Percentiles rank a stretch among this genome's conserved stretches.
Conservation (phyloP, 2,797 vertebrate species). For the Ciconia nigra region DNA sequence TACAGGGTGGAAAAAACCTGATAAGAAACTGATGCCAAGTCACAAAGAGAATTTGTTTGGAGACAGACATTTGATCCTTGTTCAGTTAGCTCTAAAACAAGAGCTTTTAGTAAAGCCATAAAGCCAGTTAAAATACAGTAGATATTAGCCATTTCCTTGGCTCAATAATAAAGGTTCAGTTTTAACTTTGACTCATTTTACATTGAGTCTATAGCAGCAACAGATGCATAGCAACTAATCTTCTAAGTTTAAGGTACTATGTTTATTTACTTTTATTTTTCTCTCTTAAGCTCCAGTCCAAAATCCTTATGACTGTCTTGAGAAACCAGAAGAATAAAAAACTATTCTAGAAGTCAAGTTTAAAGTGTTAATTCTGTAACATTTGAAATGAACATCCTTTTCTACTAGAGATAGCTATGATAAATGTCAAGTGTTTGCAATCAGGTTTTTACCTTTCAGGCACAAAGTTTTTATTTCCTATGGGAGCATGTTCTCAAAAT, state of each 20-base stretch:
- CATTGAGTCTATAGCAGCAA: background rate
- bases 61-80: background rate
- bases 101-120: constrained; percentile 32
- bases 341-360: background rate
- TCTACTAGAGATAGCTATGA: background rate
- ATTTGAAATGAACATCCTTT: background rate
- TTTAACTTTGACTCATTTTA: constrained; percentile 22
- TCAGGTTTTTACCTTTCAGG: constrained; percentile 41
- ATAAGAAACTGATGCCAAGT: background rate
- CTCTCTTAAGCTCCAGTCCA: background rate
- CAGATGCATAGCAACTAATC: background rate
- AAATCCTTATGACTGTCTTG: background rate
- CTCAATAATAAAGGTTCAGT: background rate
- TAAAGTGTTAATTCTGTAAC: background rate
- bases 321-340: background rate
- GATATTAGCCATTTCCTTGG: background rate
- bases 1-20: background rate
- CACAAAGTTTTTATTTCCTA: constrained; percentile 15
- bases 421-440: constrained; percentile 42
- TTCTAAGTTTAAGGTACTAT: background rate
- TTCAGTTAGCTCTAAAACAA: background rate
- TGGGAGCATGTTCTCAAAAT: background rate
- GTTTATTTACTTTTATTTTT: background rate
- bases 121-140: background rate
- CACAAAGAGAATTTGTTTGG: background rate